A percentile compares a stretch with the other conserved stretches of the same genome.
Conservation (phyloP, 1,140 invertebrate genomes). For the Drosophila eugracilis region DNA sequence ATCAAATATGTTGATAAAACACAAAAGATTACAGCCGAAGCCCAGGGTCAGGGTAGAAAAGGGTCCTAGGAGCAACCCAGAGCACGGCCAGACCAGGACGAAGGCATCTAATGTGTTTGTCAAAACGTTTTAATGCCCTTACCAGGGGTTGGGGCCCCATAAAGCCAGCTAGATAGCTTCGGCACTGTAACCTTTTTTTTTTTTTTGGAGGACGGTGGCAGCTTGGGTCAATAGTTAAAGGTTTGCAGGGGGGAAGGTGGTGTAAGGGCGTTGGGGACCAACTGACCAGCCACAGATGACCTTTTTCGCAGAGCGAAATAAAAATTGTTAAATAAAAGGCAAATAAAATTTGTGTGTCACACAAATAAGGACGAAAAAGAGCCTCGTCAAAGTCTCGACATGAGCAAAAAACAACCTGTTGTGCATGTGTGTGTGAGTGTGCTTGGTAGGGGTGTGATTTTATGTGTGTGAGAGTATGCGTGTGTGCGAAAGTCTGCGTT, state of each 20-base stretch:
- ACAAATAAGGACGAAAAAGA: conserved; percentile 49
- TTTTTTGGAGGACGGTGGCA: too few species aligned
- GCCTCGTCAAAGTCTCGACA: conserved; percentile 55
- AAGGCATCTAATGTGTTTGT: conserved; percentile 75
- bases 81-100: conserved; percentile 26
- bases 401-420: conserved; percentile 65
- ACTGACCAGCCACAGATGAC: conserved; percentile 66
- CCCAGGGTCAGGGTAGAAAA: conserved; percentile 17
- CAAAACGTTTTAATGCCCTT: conserved; percentile 76
- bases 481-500: conserved; percentile 15
- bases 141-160: conserved; percentile 45
- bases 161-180: conserved; percentile 50
- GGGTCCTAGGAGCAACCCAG: conserved; percentile 26
- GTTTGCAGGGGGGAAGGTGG: not conserved
- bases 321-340: conserved; percentile 81
- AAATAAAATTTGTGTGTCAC: conserved; percentile 76
- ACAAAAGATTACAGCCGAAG: conserved; percentile 67
- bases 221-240: conserved; percentile 4
- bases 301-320: conserved; percentile 77
- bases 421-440: conserved; percentile 32
- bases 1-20: conserved; percentile 82
- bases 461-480: conserved; percentile 5
- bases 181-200: conserved; percentile 34
- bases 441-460: conserved; percentile 4
- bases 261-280: not conserved